Conservation (phyloP, 2,888 invertebrate genomes). For the Salpingus planirostris region DNA sequence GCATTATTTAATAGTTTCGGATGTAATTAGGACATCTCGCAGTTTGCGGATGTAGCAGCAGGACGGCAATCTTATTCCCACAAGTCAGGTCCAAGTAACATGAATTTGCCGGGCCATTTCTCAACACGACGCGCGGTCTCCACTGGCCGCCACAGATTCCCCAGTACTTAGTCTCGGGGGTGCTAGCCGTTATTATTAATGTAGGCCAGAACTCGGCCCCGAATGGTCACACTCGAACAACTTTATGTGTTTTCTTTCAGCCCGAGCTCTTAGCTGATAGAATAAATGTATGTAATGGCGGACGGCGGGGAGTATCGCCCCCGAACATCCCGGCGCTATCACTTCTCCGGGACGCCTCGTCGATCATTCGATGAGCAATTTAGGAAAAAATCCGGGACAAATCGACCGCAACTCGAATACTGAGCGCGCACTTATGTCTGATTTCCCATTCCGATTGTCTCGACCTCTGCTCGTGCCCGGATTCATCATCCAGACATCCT, state of each 20-base stretch:
- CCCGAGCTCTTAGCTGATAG: conserved; percentile 24
- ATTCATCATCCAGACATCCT: no score
- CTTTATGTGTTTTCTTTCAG: conserved; percentile 23
- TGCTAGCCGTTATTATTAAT: conserved; percentile 29
- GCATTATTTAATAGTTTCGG: conserved; percentile 27
- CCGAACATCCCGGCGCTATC: no score
- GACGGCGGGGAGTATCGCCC: no score
- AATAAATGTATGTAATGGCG: conserved; percentile 19
- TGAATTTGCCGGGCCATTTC: conserved; percentile 36
- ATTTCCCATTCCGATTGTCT: no score
- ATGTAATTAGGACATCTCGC: conserved; percentile 27
- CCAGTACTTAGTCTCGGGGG: conserved; percentile 22
- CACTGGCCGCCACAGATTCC: conserved; percentile 25
- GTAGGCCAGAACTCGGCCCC: conserved; percentile 23
- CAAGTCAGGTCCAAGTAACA: conserved; percentile 26
- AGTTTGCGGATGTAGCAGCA: conserved; percentile 17
- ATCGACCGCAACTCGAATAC: no score
- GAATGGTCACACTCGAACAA: conserved; percentile 24
- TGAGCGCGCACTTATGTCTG: no score
- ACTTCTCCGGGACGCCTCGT: no score
- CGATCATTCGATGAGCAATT: no score
- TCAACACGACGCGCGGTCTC: conserved; percentile 27
- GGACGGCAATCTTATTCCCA: conserved; percentile 27
- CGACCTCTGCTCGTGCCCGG: no score
- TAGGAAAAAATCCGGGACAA: no score